A percentile compares a stretch with the other conserved stretches of the same genome.
Evolutionary conservation across 2,888 invertebrate genomes (phyloP).

Genomic region (Drosophila algonquin): DNA sequence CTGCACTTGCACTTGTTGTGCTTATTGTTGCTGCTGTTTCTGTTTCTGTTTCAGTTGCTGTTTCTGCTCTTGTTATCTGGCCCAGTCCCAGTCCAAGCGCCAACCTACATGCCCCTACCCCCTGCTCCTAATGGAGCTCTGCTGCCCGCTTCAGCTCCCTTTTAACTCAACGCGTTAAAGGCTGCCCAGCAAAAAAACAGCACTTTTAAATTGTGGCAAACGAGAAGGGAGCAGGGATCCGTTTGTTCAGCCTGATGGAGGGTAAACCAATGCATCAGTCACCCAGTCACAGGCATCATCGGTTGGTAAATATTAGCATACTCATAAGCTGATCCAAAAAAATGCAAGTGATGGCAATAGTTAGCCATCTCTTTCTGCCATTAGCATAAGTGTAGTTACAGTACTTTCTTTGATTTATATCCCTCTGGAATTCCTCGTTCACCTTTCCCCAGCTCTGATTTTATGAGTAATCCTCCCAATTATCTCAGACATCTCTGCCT

Average conservation of each 20-base stretch:
- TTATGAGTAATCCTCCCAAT: constrained; percentile 8
- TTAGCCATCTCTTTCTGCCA: not conserved
- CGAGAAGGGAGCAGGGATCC: constrained; percentile 33
- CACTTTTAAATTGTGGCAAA: constrained; percentile 66
- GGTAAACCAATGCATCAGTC: constrained; percentile 28
- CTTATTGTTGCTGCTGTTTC: constrained; percentile 40
- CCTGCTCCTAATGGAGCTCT: not conserved
- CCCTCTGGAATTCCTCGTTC: not conserved
- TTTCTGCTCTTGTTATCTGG: constrained; percentile 11
- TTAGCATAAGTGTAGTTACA: not conserved
- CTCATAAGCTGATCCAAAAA: not conserved
- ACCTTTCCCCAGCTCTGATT: not conserved
- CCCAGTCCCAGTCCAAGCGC: not conserved
- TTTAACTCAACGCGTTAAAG: constrained; percentile 78
- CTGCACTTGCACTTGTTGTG: constrained; percentile 56
- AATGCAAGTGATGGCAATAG: not conserved
- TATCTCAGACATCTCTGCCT: constrained; percentile 8
- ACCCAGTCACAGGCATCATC: constrained; percentile 9
- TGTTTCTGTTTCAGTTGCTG: constrained; percentile 45
- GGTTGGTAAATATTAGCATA: constrained; percentile 32
- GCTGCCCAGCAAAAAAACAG: constrained; percentile 59
- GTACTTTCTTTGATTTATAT: not conserved
- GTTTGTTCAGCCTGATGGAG: constrained; percentile 14
- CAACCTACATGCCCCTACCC: not conserved
- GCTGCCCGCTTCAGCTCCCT: constrained; percentile 35